These are phyloP conservation scores for Addax nasomaculatus DNA, from an alignment of 2,113 vertebrate species.

Conservation along the genomic window DNA sequence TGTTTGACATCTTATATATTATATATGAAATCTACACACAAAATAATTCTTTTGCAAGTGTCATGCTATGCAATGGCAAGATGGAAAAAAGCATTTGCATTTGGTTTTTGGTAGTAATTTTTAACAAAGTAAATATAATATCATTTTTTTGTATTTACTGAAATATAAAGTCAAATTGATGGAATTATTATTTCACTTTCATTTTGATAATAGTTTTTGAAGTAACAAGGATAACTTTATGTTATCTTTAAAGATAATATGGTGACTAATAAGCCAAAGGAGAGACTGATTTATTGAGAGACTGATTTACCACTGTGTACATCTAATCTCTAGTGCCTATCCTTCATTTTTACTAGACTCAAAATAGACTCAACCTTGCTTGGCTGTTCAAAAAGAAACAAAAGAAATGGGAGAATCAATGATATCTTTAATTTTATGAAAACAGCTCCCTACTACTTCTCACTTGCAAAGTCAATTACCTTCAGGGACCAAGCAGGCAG, in stretches of 20 bases:
- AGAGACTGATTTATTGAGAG: not conserved
- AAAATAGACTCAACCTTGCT: not conserved
- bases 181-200: not conserved
- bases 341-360: not conserved
- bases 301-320: not conserved
- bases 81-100: not conserved
- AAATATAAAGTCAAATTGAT: not conserved
- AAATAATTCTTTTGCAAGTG: not conserved
- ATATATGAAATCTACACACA: not conserved
- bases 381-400: not conserved
- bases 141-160: not conserved
- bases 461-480: not conserved
- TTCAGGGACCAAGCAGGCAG: not conserved
- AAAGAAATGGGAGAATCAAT: not conserved
- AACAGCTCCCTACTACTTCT: accelerated
- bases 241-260: not conserved
- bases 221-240: not conserved
- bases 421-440: not conserved
- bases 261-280: not conserved
- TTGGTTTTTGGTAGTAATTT: not conserved
- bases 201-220: not conserved
- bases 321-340: not conserved
- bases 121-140: not conserved
- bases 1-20: not conserved
- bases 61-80: not conserved